Evolutionary conservation across 1,140 invertebrate species (phyloP).

Genomic region (Drosophila mayri): DNA sequence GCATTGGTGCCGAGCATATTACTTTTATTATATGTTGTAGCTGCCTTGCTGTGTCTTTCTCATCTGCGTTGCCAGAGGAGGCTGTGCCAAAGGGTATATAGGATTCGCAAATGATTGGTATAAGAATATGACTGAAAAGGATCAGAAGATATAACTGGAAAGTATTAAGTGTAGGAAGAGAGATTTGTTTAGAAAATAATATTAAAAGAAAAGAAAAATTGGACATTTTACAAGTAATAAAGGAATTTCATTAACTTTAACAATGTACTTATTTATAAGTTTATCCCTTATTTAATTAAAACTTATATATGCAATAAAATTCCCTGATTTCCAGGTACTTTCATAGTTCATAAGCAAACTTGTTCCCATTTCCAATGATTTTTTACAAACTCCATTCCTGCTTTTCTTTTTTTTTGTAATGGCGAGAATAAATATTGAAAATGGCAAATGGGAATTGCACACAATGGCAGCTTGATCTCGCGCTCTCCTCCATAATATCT

Average conservation of each 20-base stretch:
- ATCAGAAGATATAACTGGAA: too few relatives aligned
- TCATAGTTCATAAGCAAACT: background rate
- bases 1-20: constrained; percentile 81
- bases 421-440: constrained; percentile 74
- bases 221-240: too few relatives aligned
- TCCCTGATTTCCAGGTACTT: background rate
- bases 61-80: constrained; percentile 27
- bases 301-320: background rate
- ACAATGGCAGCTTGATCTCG: constrained; percentile 67
- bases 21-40: constrained; percentile 82
- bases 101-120: constrained; percentile 4
- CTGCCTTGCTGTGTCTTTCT: constrained; percentile 48
- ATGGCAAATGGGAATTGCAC: constrained; percentile 81
- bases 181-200: background rate
- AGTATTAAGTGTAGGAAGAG: background rate
- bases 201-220: background rate
- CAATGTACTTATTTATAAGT: too few relatives aligned
- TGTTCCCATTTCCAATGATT: background rate
- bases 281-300: too few relatives aligned
- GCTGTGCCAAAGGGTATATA: constrained; percentile 26
- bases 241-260: too few relatives aligned
- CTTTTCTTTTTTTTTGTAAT: constrained; percentile 52
- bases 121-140: background rate
- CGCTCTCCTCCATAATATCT: constrained; percentile 27
- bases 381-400: constrained; percentile 14